Base-by-base conservation (phyloP, 2,113 vertebrate genomes). In the Paralichthys olivaceus region DNA sequence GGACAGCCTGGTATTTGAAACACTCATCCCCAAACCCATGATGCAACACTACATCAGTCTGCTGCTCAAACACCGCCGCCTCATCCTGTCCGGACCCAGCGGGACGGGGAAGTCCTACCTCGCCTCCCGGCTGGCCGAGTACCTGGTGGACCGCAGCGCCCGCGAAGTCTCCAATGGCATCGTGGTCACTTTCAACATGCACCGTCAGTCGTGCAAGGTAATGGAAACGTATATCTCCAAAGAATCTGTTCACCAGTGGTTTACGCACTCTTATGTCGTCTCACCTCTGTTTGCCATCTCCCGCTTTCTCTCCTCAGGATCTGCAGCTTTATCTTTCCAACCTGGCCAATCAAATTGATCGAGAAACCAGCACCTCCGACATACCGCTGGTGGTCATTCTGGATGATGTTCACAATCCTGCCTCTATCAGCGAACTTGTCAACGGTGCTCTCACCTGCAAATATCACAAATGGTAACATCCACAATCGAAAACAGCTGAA, bases 1-100 rank as follows among this genome's bases (percentile, higher is more conserved):
- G 79, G 98, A 99, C 93, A 96, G 96, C 90, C 93, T 99, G 79
- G 97, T 98, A 76, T 99, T 99, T 0, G 97, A 99, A 92, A 98
- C 97, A 0, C 96, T 99, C 25, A 96, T 99, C 82, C 98, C 97
- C 63, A 99, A 99, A 94, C 96, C 97, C 63, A 99, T 99, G 98
- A 97, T 98, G 95, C 98, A 99, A 81, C 98, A 99, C 84, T 99
- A 99, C 83, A 98, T 98, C 76, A 96, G 98, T 79, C 95, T 98
- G 72, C 94, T 99, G 54, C 95, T 99, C 61, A 99, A 98, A 87
- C 98, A 98, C 85, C 95, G 98, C 20, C 96, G 98, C 23, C 94
- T 99, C 29, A 94, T 99, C 77, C 93, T 98, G 67, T 97, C 97
- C 0, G 98, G 98, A 1, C 97, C 98, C 58, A 99, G 98, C 0